Percentiles rank a stretch among this genome's conserved stretches.
phyloP scores from a whole-genome alignment of 2,113 vertebrate genomes.

The Ginglymostoma cirratum region DNA sequence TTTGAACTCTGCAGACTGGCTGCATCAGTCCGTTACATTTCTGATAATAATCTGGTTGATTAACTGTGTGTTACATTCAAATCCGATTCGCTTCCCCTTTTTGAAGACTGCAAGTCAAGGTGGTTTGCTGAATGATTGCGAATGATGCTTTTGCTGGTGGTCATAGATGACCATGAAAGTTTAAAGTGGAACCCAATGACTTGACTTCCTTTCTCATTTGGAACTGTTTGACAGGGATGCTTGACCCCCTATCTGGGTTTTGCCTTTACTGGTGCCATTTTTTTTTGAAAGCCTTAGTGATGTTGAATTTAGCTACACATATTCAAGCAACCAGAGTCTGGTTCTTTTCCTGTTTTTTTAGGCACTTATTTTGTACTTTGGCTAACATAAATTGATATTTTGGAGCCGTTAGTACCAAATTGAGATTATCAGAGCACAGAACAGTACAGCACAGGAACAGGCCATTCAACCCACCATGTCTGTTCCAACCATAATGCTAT shows the following conservation, averaged over 20 bases:
- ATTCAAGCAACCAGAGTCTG: not conserved
- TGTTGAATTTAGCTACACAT: not conserved
- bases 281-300: not conserved
- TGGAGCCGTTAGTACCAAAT: not conserved
- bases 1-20: not conserved
- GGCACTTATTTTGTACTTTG: not conserved
- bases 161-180: not conserved
- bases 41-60: not conserved
- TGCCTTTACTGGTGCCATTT: not conserved
- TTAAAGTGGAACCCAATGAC: not conserved
- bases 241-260: not conserved
- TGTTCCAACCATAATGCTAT: too few relatives aligned
- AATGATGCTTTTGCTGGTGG: not conserved
- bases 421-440: too few relatives aligned
- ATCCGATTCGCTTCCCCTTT: not conserved
- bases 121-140: not conserved
- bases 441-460: too few relatives aligned
- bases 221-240: not conserved
- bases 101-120: not conserved
- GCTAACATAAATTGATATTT: not conserved
- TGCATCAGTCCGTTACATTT: not conserved
- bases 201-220: not conserved
- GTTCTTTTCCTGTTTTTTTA: not conserved
- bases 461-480: too few relatives aligned
- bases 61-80: not conserved